A percentile compares a stretch with the other conserved stretches of the same genome.
phyloP scores from a whole-genome alignment of 1,140 invertebrate genomes.

The Achroia grisella region DNA sequence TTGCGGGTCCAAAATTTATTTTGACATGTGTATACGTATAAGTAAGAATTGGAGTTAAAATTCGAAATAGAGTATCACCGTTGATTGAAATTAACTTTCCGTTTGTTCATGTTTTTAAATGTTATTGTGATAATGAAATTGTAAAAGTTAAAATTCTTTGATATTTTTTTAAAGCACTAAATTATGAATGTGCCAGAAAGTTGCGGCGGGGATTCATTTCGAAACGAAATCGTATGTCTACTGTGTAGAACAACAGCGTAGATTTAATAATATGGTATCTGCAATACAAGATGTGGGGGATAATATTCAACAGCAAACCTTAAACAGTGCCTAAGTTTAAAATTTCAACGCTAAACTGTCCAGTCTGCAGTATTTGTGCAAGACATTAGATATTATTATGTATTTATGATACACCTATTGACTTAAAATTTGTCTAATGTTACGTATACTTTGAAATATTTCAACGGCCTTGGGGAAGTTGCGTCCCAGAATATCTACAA shows the following conservation, averaged over 20 bases:
- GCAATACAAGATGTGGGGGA: conserved; percentile 11
- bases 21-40: conserved; percentile 59
- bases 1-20: conserved; percentile 59
- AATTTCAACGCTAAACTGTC: too few relatives aligned
- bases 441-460: conserved; percentile 29
- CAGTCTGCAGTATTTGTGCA: too few relatives aligned
- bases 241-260: conserved; percentile 67
- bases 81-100: conserved; percentile 12
- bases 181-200: conserved; percentile 23
- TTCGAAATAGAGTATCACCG: conserved; percentile 56
- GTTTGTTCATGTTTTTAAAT: conserved; percentile 1
- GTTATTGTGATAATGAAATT: conserved; percentile 11
- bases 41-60: conserved; percentile 41
- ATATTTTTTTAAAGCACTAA: conserved; percentile 6
- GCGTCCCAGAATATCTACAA: conserved; percentile 49
- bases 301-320: too few relatives aligned
- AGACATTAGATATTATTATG: too few relatives aligned
- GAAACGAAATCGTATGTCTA: conserved; percentile 70
- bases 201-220: conserved; percentile 59
- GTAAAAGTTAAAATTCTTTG: conserved; percentile 15
- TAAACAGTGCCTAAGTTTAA: too few relatives aligned
- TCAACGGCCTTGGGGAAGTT: conserved; percentile 37
- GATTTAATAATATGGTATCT: conserved; percentile 38
- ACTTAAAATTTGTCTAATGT: background rate
- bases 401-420: too few relatives aligned